A percentile compares a stretch with the other conserved stretches of the same genome.
Conservation (phyloP, 2,888 invertebrate species). For the Chorisops tibialis region DNA sequence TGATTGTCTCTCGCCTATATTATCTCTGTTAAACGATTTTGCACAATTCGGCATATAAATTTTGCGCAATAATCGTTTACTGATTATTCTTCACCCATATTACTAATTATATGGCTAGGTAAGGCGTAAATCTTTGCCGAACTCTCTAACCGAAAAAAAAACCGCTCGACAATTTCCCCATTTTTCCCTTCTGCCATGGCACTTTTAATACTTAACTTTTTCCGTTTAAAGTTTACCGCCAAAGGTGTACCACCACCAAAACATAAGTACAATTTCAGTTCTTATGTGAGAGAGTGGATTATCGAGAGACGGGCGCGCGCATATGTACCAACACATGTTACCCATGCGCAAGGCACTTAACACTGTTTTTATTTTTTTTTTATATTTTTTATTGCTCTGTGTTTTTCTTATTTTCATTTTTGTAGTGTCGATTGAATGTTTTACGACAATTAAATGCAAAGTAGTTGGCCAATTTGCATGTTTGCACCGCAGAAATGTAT, state of each 20-base stretch:
- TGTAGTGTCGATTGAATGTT: constrained; percentile 17
- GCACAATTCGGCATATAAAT: too few species aligned
- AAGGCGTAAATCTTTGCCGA: too few species aligned
- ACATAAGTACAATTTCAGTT: constrained; percentile 1
- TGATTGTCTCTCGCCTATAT: too few species aligned
- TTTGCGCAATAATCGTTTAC: too few species aligned
- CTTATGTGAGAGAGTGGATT: not conserved
- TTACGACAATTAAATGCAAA: constrained; percentile 24
- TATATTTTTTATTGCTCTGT: not conserved
- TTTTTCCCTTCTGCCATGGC: too few species aligned
- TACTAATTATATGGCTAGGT: too few species aligned
- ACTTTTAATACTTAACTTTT: not conserved
- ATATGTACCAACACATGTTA: constrained; percentile 10
- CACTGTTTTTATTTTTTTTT: not conserved
- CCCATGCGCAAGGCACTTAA: constrained; percentile 7
- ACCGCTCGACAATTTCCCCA: too few species aligned
- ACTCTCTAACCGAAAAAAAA: too few species aligned
- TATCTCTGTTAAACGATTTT: too few species aligned
- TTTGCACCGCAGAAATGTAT: not conserved
- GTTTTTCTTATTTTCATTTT: not conserved
- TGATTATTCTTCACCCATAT: too few species aligned
- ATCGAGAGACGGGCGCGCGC: not conserved
- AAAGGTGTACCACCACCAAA: not conserved
- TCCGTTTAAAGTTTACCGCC: constrained; percentile 10
- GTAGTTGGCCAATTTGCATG: constrained; percentile 24